Evolutionary conservation across 2,797 vertebrate genomes (phyloP), one percentile per base, ranked within the genome.

Genomic region (Serranus cabrilla): DNA sequence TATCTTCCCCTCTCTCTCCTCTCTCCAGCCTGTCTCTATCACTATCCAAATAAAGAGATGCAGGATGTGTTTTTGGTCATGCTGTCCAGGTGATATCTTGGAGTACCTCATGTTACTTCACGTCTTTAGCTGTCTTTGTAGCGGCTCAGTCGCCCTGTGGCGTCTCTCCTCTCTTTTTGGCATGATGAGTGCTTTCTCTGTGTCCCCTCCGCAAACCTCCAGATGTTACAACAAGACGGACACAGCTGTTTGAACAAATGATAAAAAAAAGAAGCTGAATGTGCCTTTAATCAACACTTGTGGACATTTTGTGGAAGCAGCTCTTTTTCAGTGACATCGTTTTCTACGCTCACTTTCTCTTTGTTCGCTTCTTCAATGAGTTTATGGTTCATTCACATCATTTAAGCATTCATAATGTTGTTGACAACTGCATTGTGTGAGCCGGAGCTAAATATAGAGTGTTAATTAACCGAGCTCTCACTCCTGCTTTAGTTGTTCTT

Each of bases 361-460:
- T 23, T 31, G 17, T 58, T 71, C 11, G 27, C 1, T 42, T 62
- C 18, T 47, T 65, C 50, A 46, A 45, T 82, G 12, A 52, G 18
- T 58, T 71, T 72, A 13, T 20, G 10, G 54, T 78, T 79, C 76
- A 80, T 83, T 87, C 77, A 78, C 57, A 76, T 88, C 68, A 52
- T 70, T 62, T 63, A 25, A 71, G 64, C 66, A 76, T 85, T 82
- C 40, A 66, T 71, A 80, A 78, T 82, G 60, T 79, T 72, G 55
- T 62, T 71, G 84, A 86, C 80, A 82, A 72, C 63, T 70, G 66
- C 62, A 69, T 51, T 80, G 81, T 80, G 74, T 71, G 68, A 86
- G 81, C 73, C 1, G 80, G 66, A 57, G 77, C 87, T 90, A 92
- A 82, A 88, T 90, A 84, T 85, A 87, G 84, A 85, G 85, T 80